These are phyloP conservation scores for Anaspis maculata DNA, from an alignment of 2,888 invertebrate genomes.

Conservation along the genomic window DNA sequence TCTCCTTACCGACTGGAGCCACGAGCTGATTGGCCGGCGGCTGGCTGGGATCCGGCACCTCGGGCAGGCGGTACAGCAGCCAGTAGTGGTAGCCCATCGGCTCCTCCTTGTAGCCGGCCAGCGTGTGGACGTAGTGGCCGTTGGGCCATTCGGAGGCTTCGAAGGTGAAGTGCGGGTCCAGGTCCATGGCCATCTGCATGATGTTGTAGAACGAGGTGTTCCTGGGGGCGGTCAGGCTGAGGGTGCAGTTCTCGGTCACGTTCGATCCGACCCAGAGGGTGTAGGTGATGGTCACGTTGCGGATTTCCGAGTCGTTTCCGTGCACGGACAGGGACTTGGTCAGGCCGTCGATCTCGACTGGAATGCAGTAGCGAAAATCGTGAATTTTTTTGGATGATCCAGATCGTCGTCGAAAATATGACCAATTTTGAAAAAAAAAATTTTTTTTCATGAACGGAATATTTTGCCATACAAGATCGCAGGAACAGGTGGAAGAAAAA, in stretches of 20 bases:
- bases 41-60: conserved; percentile 68
- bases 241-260: conserved; percentile 71
- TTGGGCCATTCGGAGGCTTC: conserved; percentile 84
- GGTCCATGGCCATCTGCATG: conserved; percentile 78
- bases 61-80: conserved; percentile 75
- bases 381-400: background rate
- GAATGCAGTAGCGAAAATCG: conserved; percentile 14
- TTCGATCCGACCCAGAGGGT: conserved; percentile 85
- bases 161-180: conserved; percentile 54
- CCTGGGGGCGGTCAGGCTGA: conserved; percentile 66
- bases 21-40: conserved; percentile 83
- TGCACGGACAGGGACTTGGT: conserved; percentile 34
- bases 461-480: no score
- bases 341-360: conserved; percentile 38
- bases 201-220: conserved; percentile 53
- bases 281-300: conserved; percentile 73
- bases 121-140: conserved; percentile 83
- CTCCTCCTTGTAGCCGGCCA: conserved; percentile 71
- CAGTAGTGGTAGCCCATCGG: conserved; percentile 84
- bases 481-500: no score
- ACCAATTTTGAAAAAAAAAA: background rate
- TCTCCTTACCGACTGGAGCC: conserved; percentile 70
- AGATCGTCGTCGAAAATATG: background rate
- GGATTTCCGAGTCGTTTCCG: conserved; percentile 52
- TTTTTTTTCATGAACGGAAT: no score